Conservation (phyloP, 2,113 vertebrate species). For the Gopherus evgoodei region DNA sequence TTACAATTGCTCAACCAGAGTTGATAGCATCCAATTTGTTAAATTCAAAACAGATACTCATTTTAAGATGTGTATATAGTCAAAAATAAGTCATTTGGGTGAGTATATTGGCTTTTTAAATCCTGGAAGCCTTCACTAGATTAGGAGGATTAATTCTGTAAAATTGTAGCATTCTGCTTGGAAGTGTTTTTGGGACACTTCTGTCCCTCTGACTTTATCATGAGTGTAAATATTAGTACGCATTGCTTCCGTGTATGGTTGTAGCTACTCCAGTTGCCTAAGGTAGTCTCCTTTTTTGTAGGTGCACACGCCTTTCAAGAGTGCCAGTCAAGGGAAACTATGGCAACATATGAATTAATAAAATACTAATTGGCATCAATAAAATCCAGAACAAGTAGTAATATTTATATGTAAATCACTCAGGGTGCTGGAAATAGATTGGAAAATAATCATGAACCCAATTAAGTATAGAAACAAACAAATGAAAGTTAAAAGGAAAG, state of each 20-base stretch:
- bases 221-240: not conserved
- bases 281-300: not conserved
- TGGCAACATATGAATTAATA: not conserved
- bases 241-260: not conserved
- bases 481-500: not conserved
- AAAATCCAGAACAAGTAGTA: not conserved
- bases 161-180: not conserved
- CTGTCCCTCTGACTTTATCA: rapidly evolving
- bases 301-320: not conserved
- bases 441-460: not conserved
- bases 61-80: not conserved
- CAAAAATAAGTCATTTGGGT: not conserved
- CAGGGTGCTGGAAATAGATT: not conserved
- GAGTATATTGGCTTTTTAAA: not conserved
- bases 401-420: not conserved
- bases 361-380: not conserved
- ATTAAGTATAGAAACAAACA: not conserved
- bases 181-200: not conserved
- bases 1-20: not conserved
- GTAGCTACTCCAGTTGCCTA: not conserved
- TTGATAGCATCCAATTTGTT: not conserved
- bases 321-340: not conserved
- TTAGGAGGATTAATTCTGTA: not conserved
- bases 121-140: not conserved
- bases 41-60: not conserved